Conservation (phyloP, 2,797 vertebrate genomes). For the Pitangus sulphuratus region DNA sequence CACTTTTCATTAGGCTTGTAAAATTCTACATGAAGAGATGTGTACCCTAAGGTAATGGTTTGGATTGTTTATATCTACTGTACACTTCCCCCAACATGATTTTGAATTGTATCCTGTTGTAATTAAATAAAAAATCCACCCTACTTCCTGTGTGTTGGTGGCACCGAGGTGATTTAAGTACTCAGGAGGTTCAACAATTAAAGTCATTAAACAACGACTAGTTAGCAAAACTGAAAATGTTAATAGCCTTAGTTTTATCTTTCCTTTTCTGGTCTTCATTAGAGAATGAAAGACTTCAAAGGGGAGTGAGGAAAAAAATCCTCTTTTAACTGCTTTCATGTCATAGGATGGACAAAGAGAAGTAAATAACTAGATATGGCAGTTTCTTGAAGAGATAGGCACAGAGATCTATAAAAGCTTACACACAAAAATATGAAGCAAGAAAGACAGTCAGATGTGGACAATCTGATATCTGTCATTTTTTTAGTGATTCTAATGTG, state of each 20-base stretch:
- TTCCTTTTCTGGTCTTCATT: constrained; percentile 61
- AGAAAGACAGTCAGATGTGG: background rate
- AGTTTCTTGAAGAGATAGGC: background rate
- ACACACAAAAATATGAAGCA: background rate
- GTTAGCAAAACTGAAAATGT: constrained; percentile 52
- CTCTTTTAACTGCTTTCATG: constrained; percentile 50
- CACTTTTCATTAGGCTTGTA: constrained; percentile 59
- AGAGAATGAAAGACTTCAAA: constrained; percentile 60
- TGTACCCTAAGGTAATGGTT: constrained; percentile 61
- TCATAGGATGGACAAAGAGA: constrained; percentile 20
- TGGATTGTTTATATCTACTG: constrained; percentile 61
- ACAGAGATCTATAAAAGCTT: constrained; percentile 18
- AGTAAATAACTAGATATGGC: constrained; percentile 25
- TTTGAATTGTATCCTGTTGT: constrained; percentile 60
- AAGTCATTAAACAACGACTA: constrained; percentile 43
- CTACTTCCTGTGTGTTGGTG: constrained; percentile 65
- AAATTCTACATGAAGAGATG: constrained; percentile 35
- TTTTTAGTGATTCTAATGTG: constrained; percentile 2
- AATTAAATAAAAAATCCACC: constrained; percentile 45
- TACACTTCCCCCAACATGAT: constrained; percentile 39
- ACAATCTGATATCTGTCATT: background rate
- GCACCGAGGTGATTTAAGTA: constrained; percentile 53
- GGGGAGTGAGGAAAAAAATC: background rate
- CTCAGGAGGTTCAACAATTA: constrained; percentile 35
- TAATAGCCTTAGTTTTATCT: constrained; percentile 59